These are phyloP conservation scores for Orchesella cincta DNA, from an alignment of 1,140 invertebrate species.

Conservation along the genomic window DNA sequence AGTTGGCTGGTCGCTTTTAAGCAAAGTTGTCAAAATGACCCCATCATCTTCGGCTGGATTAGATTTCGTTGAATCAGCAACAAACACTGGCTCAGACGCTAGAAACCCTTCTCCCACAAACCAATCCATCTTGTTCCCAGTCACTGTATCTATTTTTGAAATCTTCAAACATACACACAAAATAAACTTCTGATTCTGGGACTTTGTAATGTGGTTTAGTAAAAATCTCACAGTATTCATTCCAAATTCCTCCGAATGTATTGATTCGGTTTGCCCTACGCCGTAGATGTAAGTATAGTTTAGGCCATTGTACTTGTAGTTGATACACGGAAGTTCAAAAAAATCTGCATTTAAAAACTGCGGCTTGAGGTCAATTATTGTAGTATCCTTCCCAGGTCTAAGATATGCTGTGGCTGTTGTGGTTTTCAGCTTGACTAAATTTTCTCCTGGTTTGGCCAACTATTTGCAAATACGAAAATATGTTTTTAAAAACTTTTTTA, in stretches of 20 bases:
- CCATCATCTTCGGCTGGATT: conserved; percentile 56
- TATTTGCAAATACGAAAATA: background rate
- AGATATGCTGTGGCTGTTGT: conserved; percentile 40
- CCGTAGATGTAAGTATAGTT: conserved; percentile 56
- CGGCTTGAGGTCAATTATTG: conserved; percentile 33
- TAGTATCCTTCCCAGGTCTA: background rate
- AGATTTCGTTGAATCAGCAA: conserved; percentile 35
- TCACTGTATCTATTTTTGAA: conserved; percentile 35
- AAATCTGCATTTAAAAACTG: conserved; percentile 42
- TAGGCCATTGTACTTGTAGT: conserved; percentile 56
- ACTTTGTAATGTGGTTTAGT: background rate
- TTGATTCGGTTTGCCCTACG: conserved; percentile 4
- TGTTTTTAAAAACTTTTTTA: background rate
- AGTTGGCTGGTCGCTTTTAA: conserved; percentile 50
- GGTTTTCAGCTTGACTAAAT: conserved; percentile 35
- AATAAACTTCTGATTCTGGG: background rate
- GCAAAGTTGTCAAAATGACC: conserved; percentile 53
- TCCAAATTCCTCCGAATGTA: background rate
- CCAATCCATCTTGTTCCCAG: conserved; percentile 21
- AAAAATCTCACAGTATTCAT: conserved; percentile 31
- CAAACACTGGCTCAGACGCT: conserved; percentile 40
- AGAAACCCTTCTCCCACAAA: background rate
- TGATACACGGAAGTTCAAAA: conserved; percentile 56
- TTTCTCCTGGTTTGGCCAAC: conserved; percentile 1
- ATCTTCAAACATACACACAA: background rate